Conservation (phyloP, 1,140 invertebrate genomes). For the Drosophila miranda region DNA sequence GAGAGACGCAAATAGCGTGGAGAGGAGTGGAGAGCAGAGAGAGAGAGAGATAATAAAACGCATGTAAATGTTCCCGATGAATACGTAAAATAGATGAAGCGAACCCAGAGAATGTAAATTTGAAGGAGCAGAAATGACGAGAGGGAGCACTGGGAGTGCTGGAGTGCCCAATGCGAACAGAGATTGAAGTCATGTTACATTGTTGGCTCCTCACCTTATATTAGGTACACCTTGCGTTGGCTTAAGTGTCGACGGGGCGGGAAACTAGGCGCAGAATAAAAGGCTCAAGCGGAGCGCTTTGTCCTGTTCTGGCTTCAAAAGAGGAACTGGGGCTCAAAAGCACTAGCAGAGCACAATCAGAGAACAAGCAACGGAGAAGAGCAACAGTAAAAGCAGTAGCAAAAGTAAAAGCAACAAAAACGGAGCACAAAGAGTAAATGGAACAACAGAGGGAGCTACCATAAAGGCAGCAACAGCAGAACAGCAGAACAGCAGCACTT, state of each 20-base stretch:
- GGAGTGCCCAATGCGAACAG: background rate
- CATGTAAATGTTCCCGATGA: slow-evolving; percentile 74
- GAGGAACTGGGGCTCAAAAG: background rate
- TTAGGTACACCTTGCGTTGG: background rate
- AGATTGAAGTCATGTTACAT: no score
- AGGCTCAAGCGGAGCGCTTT: slow-evolving; percentile 36
- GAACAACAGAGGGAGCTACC: background rate
- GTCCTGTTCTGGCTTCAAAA: slow-evolving; percentile 10
- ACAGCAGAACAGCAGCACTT: background rate
- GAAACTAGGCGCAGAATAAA: slow-evolving; percentile 32
- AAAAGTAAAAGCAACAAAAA: slow-evolving; percentile 11
- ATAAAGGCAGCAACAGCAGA: background rate
- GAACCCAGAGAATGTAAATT: slow-evolving; percentile 61
- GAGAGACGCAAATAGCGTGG: background rate
- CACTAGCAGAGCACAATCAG: background rate
- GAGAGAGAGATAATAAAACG: slow-evolving; percentile 54
- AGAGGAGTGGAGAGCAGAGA: slow-evolving; percentile 27
- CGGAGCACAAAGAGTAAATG: background rate
- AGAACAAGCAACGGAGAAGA: slow-evolving; percentile 12
- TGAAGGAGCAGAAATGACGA: background rate
- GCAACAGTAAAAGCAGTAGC: slow-evolving; percentile 8
- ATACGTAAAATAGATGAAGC: slow-evolving; percentile 75
- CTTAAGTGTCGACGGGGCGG: slow-evolving; percentile 30
- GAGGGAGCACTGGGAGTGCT: background rate
- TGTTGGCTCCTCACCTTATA: no score